Evolutionary conservation across 2,888 invertebrate genomes (phyloP).

Genomic region (Rutpela maculata): DNA sequence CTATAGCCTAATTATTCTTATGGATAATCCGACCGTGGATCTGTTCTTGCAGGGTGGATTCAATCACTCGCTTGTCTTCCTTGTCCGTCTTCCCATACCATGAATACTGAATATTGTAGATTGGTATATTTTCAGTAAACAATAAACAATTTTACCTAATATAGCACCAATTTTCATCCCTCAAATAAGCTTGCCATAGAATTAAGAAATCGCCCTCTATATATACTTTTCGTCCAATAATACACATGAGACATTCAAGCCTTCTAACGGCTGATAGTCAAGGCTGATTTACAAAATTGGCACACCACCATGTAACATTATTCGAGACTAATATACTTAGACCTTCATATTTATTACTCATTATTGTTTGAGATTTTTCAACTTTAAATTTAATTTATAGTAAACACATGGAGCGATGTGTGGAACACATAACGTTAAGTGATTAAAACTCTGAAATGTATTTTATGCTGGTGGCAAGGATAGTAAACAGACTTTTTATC

Average conservation of each 20-base stretch:
- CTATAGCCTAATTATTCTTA: too few species aligned
- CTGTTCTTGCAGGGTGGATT: too few species aligned
- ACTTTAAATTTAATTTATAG: conserved; percentile 48
- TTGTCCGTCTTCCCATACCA: too few species aligned
- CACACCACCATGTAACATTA: conserved; percentile 19
- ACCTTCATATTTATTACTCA: conserved; percentile 36
- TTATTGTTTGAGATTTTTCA: conserved; percentile 40
- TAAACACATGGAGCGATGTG: conserved; percentile 49
- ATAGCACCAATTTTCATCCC: too few species aligned
- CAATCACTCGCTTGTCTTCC: too few species aligned
- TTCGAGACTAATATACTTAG: conserved; percentile 20
- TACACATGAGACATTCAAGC: background rate
- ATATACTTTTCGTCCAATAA: background rate
- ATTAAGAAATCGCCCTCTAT: background rate
- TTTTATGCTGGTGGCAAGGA: conserved; percentile 31
- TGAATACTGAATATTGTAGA: too few species aligned
- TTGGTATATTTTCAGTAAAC: too few species aligned
- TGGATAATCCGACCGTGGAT: too few species aligned
- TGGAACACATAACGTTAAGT: conserved; percentile 20
- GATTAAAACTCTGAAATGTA: conserved; percentile 7
- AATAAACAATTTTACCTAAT: too few species aligned
- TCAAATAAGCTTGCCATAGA: too few species aligned
- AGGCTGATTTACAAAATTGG: conserved; percentile 28
- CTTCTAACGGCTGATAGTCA: background rate
- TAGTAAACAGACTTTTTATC: conserved; percentile 25